These are phyloP conservation scores for Brienomyrus longianalis DNA, from an alignment of 2,113 vertebrate genomes.

Conservation along the genomic window DNA sequence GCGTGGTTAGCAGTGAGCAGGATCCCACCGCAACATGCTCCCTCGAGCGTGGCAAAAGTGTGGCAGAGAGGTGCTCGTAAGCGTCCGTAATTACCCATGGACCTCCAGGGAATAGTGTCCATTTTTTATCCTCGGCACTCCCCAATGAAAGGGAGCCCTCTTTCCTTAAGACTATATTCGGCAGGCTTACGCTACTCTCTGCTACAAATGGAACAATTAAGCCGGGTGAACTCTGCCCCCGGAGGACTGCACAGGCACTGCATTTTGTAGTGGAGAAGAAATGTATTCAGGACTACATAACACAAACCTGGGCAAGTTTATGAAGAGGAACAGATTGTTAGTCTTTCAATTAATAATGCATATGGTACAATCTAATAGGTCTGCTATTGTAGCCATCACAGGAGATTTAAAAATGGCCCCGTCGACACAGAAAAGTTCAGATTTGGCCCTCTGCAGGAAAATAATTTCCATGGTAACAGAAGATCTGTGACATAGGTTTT, in stretches of 20 bases:
- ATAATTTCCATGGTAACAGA: background rate
- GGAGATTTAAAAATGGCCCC: background rate
- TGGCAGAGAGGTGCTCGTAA: background rate
- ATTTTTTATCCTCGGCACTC: background rate
- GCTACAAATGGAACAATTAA: background rate
- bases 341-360: background rate
- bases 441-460: background rate
- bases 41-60: background rate
- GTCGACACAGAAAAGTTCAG: background rate
- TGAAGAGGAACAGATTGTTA: background rate
- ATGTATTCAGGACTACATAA: background rate
- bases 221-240: background rate
- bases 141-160: background rate
- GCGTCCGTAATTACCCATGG: constrained; percentile 1
- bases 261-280: background rate
- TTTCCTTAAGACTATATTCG: background rate
- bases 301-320: background rate
- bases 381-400: background rate
- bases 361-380: background rate
- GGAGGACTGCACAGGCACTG: background rate
- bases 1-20: background rate
- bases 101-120: background rate
- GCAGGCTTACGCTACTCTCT: background rate
- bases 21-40: background rate
- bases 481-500: background rate